These are phyloP conservation scores for Lordiphosa mommai DNA, from an alignment of 1,140 invertebrate genomes.

Conservation along the genomic window DNA sequence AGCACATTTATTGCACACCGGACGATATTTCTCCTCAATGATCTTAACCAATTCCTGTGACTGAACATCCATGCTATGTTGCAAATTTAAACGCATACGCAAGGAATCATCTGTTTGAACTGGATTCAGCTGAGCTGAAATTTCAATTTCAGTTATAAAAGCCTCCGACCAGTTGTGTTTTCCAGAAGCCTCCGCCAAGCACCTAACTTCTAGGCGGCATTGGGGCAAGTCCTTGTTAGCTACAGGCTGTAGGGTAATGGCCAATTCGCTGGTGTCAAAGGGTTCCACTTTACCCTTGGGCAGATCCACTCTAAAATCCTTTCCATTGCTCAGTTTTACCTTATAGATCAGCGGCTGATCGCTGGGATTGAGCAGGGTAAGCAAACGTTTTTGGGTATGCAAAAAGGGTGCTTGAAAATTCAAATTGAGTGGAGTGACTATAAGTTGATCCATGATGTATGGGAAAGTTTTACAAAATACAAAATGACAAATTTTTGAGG, in stretches of 20 bases:
- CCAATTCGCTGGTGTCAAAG: slow-evolving; percentile 27
- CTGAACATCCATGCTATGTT: background rate
- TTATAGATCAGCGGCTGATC: slow-evolving; percentile 3
- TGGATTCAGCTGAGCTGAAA: background rate
- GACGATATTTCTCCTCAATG: background rate
- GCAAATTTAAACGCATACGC: background rate
- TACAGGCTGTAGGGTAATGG: slow-evolving; percentile 7
- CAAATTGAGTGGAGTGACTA: slow-evolving; percentile 18
- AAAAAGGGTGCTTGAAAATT: slow-evolving; percentile 28
- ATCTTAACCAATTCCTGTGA: background rate
- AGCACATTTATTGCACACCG: slow-evolving; percentile 1
- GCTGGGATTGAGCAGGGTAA: slow-evolving; percentile 30
- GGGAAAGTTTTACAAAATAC: too few species aligned
- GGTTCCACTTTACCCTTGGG: background rate
- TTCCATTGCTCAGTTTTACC: background rate
- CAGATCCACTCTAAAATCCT: background rate
- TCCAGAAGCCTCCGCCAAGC: background rate
- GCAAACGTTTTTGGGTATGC: slow-evolving; percentile 23
- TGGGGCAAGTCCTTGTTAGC: background rate
- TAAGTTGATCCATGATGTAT: slow-evolving; percentile 3
- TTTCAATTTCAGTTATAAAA: background rate
- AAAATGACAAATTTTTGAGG: slow-evolving; percentile 1
- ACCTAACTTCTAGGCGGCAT: background rate
- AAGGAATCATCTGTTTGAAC: background rate
- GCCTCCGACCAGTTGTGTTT: background rate